A percentile compares a stretch with the other conserved stretches of the same genome.
phyloP scores from a whole-genome alignment of 2,113 vertebrate species.

The Myrmecophaga tridactyla region DNA sequence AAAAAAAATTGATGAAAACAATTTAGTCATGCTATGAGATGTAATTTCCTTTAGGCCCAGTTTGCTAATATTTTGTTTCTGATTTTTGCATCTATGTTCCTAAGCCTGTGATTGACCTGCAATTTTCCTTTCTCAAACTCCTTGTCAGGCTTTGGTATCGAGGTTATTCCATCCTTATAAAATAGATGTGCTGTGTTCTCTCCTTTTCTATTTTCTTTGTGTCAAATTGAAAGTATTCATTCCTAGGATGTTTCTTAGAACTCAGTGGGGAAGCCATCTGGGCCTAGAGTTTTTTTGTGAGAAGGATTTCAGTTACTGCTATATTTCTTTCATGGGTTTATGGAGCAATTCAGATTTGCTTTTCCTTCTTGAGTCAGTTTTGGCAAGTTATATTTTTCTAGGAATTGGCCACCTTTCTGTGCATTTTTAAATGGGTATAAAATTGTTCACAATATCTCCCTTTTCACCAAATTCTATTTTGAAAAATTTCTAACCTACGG shows the following conservation, averaged over 20 bases:
- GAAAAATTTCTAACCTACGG: not conserved
- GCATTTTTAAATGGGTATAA: not conserved
- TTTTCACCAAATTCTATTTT: not conserved
- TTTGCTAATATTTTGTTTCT: too few relatives aligned
- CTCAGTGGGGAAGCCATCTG: not conserved
- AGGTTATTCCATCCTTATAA: not conserved
- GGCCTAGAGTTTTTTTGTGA: not conserved
- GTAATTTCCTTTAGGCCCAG: not conserved
- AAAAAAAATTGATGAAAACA: not conserved
- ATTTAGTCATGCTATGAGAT: not conserved
- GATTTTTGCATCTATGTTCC: not conserved
- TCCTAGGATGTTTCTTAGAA: not conserved
- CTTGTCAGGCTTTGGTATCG: not conserved
- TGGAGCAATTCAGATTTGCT: not conserved
- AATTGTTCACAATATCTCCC: not conserved
- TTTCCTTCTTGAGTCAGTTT: not conserved
- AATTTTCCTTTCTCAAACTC: not conserved
- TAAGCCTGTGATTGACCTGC: not conserved
- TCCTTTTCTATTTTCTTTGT: not conserved
- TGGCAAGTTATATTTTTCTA: not conserved
- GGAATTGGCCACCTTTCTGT: not conserved
- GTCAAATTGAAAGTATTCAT: not conserved
- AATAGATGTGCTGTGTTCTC: not conserved
- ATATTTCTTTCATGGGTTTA: not conserved
- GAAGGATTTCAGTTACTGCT: not conserved